These are phyloP conservation scores for Parnassius apollo DNA, from an alignment of 2,888 invertebrate genomes.

Conservation along the genomic window DNA sequence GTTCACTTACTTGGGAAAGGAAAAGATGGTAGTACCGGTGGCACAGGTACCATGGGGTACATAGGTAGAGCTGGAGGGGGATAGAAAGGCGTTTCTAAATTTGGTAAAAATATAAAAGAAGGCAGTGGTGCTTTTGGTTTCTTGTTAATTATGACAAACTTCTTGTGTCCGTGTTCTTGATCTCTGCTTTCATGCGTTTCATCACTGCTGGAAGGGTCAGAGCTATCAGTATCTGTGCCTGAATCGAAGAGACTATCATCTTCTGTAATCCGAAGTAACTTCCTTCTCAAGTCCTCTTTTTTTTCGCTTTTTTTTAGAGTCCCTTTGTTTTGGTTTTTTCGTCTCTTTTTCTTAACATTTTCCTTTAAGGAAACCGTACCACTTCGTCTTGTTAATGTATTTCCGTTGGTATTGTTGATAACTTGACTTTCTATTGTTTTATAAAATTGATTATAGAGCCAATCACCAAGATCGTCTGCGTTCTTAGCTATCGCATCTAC, in stretches of 20 bases:
- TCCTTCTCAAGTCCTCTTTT: conserved; percentile 48
- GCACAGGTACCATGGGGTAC: conserved; percentile 69
- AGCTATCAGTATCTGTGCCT: conserved; percentile 39
- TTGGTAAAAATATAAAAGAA: conserved; percentile 69
- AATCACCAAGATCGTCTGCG: conserved; percentile 65
- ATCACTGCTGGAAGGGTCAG: conserved; percentile 29
- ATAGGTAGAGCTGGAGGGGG: conserved; percentile 64
- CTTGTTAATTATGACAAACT: conserved; percentile 62
- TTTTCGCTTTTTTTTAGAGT: conserved; percentile 39
- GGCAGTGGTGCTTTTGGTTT: conserved; percentile 62
- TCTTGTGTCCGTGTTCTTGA: conserved; percentile 59
- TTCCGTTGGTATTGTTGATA: conserved; percentile 55
- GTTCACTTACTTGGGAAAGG: conserved; percentile 42
- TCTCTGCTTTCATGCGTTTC: conserved; percentile 28
- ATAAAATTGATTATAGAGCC: conserved; percentile 74
- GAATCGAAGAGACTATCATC: conserved; percentile 67
- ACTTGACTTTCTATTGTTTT: conserved; percentile 72
- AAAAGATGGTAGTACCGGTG: conserved; percentile 47
- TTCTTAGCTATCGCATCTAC: conserved; percentile 55
- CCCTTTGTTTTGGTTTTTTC: conserved; percentile 31
- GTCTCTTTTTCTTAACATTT: conserved; percentile 28
- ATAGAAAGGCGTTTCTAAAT: conserved; percentile 62
- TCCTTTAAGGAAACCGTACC: conserved; percentile 31
- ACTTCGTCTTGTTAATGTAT: conserved; percentile 51
- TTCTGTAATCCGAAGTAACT: conserved; percentile 60